Evolutionary conservation across 2,888 invertebrate genomes (phyloP), one percentile per base, ranked within the genome.

Genomic region (Spialia ferax): DNA sequence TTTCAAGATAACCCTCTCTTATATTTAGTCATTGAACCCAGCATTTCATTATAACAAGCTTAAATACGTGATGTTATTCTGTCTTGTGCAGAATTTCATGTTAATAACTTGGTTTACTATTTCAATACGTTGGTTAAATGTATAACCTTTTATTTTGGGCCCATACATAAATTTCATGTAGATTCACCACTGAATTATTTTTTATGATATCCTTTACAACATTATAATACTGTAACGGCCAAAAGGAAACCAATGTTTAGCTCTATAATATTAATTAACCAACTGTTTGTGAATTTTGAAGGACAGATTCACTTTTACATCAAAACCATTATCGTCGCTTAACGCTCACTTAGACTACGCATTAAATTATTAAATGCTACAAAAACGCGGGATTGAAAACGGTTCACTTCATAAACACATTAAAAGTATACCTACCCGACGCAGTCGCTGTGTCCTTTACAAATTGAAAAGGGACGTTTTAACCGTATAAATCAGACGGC

Each of bases 401-500:
- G 72, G 79, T 81, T 84, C 83, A 80, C 80, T 75, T 74, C 69
- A 71, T 74, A 74, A 74, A 73, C 71, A 71, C 72, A 74, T 76
- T 75, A 76, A 75, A 77, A 74, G 74, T 23, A 22, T 23, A 77
- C 73, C 71, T 70, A 52, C 5, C 3, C 11, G 42, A 64, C 73
- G 71, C 68, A 65, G 62, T 68, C 70, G 69, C 70, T 73, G 73
- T 72, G 78, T 78, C 81, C 83, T 74, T 84, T 82, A 75, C 79
- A 81, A 83, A 84, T 85, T 83, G 82, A 86, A 84, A 79, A 80
- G 83, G 84, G 77, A 77, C 73, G 76, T 72, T 81, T 81, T 79
- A 76, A 79, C 77, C 77, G 74, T 77, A 79, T 83, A 82, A 85
- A 85, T 85, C 84, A 83, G 79, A 81, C 81, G 77, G 85, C 76